Conservation (phyloP, 1,140 invertebrate species). For the Piezodorus guildinii region DNA sequence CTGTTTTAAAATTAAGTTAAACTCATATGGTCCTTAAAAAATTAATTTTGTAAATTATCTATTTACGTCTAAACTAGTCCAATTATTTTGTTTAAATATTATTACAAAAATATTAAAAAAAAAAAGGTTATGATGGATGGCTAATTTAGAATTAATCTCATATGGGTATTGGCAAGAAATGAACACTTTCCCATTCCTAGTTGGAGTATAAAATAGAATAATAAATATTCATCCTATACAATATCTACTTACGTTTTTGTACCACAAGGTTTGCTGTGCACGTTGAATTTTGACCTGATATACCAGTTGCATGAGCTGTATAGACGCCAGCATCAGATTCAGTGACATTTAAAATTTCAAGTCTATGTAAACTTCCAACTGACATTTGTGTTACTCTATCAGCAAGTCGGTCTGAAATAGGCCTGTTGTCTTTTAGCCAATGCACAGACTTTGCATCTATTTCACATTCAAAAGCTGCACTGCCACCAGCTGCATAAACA, state of each 20-base stretch:
- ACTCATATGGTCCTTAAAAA: too few relatives aligned
- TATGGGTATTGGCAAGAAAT: too few relatives aligned
- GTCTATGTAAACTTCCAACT: conserved; percentile 45
- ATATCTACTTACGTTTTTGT: conserved; percentile 55
- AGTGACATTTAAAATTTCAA: conserved; percentile 68
- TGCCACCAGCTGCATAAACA: conserved; percentile 61
- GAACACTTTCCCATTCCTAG: too few relatives aligned
- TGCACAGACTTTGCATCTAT: conserved; percentile 53
- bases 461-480: conserved; percentile 69
- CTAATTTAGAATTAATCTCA: too few relatives aligned
- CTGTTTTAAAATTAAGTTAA: too few relatives aligned
- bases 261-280: conserved; percentile 77
- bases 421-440: conserved; percentile 85
- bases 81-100: too few relatives aligned
- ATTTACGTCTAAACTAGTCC: too few relatives aligned
- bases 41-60: too few relatives aligned
- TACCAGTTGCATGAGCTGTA: conserved; percentile 78
- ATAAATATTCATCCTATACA: too few relatives aligned
- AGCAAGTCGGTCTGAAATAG: conserved; percentile 59
- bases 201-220: too few relatives aligned
- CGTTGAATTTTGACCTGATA: conserved; percentile 53
- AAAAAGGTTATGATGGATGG: too few relatives aligned
- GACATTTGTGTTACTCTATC: conserved; percentile 55
- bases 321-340: conserved; percentile 82
- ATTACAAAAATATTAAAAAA: too few relatives aligned